Percentiles rank a stretch among this genome's conserved stretches.
Conservation (phyloP, 1,140 invertebrate genomes). For the Carposina sasakii region DNA sequence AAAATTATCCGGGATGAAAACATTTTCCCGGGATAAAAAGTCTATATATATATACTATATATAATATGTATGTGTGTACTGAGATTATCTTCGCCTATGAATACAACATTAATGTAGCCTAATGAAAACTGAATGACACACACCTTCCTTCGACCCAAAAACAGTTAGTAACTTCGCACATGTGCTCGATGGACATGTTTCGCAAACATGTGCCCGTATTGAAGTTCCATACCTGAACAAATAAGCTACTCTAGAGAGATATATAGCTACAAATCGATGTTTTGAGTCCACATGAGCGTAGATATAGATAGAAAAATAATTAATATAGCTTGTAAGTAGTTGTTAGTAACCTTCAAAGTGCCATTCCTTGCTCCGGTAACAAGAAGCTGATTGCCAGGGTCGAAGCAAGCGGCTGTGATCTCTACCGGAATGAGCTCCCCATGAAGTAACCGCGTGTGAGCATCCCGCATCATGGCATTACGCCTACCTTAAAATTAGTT, state of each 20-base stretch:
- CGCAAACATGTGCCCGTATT: slow-evolving; percentile 80
- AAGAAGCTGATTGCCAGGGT: slow-evolving; percentile 78
- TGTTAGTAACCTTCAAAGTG: slow-evolving; percentile 69
- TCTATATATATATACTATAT: too few relatives aligned
- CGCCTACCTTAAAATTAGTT: slow-evolving; percentile 72
- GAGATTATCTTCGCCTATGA: too few relatives aligned
- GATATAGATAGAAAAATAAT: not conserved
- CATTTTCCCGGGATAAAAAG: too few relatives aligned
- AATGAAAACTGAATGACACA: too few relatives aligned
- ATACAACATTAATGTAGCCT: too few relatives aligned
- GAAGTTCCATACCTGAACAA: slow-evolving; percentile 83
- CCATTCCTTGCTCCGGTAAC: slow-evolving; percentile 81
- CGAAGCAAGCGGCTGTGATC: slow-evolving; percentile 84
- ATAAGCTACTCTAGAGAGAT: not conserved
- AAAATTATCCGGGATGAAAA: too few relatives aligned
- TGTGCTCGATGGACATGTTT: slow-evolving; percentile 75
- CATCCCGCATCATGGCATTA: slow-evolving; percentile 76
- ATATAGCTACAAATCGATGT: not conserved
- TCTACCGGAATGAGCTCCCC: slow-evolving; percentile 77
- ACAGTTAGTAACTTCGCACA: slow-evolving; percentile 74
- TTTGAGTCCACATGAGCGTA: not conserved
- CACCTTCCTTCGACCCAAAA: slow-evolving; percentile 75
- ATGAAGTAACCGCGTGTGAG: slow-evolving; percentile 75
- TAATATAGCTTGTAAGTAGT: not conserved
- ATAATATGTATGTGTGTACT: too few relatives aligned